Conservation (phyloP, 2,888 invertebrate species). For the Trissolcus brochymenae region DNA sequence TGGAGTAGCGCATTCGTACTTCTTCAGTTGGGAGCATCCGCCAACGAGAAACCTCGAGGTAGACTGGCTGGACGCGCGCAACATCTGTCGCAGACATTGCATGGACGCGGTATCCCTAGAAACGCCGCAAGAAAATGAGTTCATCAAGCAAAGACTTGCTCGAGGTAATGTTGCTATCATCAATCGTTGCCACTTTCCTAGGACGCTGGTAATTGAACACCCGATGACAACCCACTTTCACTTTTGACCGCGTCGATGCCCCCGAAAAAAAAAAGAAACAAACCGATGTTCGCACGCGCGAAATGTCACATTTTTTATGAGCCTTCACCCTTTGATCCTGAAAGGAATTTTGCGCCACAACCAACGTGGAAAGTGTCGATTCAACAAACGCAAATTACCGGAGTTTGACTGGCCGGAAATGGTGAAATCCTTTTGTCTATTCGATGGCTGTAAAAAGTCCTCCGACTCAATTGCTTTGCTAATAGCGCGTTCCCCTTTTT, state of each 20-base stretch:
- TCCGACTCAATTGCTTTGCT: constrained; percentile 30
- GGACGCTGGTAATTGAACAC: constrained; percentile 14
- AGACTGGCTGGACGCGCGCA: constrained; percentile 93
- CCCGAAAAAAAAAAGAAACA: constrained; percentile 16
- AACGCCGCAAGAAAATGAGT: constrained; percentile 94
- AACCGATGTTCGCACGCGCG: not conserved
- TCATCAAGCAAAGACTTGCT: constrained; percentile 90
- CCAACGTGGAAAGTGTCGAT: not conserved
- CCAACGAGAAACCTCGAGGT: constrained; percentile 90
- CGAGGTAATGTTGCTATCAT: constrained; percentile 79
- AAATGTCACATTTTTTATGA: constrained; percentile 3
- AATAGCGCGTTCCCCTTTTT: constrained; percentile 26
- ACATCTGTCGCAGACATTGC: constrained; percentile 93
- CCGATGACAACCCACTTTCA: constrained; percentile 60
- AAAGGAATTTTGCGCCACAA: not conserved
- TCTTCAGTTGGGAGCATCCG: constrained; percentile 94
- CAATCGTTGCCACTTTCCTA: constrained; percentile 29
- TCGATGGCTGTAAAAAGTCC: constrained; percentile 12
- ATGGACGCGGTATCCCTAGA: constrained; percentile 95
- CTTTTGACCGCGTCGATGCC: constrained; percentile 55
- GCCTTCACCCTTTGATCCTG: not conserved
- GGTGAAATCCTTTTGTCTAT: constrained; percentile 26
- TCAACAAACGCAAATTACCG: constrained; percentile 16
- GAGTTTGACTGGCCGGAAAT: constrained; percentile 18
- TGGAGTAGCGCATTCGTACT: constrained; percentile 92